A percentile compares a stretch with the other conserved stretches of the same genome.
Evolutionary conservation across 1,140 invertebrate species (phyloP).

Genomic region (Pseudomyrmex concolor): DNA sequence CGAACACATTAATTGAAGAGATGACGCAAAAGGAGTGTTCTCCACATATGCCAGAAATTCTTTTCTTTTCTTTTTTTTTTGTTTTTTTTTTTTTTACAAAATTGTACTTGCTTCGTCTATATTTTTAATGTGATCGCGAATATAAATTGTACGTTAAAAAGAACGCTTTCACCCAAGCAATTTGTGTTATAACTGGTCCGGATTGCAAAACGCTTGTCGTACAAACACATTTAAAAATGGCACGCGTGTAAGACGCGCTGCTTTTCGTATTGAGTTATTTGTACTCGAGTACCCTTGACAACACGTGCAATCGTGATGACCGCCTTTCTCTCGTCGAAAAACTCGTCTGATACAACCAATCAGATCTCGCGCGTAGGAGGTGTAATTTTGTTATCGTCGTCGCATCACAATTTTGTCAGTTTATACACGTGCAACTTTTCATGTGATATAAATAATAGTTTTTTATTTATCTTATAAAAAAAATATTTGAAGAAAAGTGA

Average conservation of each 20-base stretch:
- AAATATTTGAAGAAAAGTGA: not conserved
- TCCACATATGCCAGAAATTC: not conserved
- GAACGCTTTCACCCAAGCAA: conserved; percentile 63
- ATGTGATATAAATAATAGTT: not conserved
- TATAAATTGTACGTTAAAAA: not conserved
- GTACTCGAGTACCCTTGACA: not conserved
- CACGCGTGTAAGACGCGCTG: conserved; percentile 62
- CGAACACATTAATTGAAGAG: conserved; percentile 7
- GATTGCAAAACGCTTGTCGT: conserved; percentile 63
- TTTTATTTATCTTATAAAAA: not conserved
- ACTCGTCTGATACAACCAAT: conserved; percentile 20
- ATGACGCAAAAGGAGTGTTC: not conserved
- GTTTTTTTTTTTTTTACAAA: not conserved
- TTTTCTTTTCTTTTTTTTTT: not conserved
- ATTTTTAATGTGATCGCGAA: no score
- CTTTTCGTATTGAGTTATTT: conserved; percentile 58
- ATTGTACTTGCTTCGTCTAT: no score
- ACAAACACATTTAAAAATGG: conserved; percentile 54
- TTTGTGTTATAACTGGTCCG: conserved; percentile 43
- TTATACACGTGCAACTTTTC: not conserved
- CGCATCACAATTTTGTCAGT: not conserved
- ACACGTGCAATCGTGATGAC: conserved; percentile 34
- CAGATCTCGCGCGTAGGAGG: conserved; percentile 39
- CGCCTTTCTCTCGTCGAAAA: conserved; percentile 59
- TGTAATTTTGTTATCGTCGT: not conserved